Evolutionary conservation across 1,140 invertebrate species (phyloP).

Genomic region (Sweltsa coloradensis): DNA sequence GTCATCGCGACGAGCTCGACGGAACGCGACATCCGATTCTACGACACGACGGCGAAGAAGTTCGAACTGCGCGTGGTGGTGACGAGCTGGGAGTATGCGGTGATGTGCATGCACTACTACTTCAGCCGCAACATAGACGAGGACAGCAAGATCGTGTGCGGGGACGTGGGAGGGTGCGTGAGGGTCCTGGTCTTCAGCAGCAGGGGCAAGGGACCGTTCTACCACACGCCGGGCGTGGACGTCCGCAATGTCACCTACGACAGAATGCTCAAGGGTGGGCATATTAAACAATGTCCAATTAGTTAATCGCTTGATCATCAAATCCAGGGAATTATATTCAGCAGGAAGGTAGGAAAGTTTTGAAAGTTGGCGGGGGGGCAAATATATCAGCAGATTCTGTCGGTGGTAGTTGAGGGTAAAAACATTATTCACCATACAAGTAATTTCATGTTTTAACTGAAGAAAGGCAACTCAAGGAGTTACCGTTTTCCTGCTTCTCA

Average conservation of each 20-base stretch:
- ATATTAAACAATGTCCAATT: background rate
- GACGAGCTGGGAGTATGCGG: constrained; percentile 22
- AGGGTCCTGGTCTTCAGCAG: constrained; percentile 44
- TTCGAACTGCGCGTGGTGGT: constrained; percentile 27
- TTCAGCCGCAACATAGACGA: constrained; percentile 40
- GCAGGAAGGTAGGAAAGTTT: no score
- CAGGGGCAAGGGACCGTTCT: constrained; percentile 46
- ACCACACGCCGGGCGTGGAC: constrained; percentile 42
- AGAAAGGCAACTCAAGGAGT: no score
- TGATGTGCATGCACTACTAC: constrained; percentile 43
- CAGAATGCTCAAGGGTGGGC: constrained; percentile 34
- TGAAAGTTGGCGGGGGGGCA: no score
- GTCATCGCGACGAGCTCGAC: constrained; percentile 52
- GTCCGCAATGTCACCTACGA: constrained; percentile 40
- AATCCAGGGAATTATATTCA: no score
- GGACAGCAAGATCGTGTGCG: constrained; percentile 45
- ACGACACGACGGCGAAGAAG: constrained; percentile 52
- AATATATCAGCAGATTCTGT: no score
- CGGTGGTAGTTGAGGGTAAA: no score
- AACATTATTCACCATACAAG: no score
- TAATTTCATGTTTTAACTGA: no score
- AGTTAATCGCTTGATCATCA: no score
- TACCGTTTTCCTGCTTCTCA: no score
- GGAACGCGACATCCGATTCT: constrained; percentile 55
- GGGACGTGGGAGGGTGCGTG: constrained; percentile 50